phyloP scores from a whole-genome alignment of 2,797 vertebrate species.

The Catostomus latipinnis region DNA sequence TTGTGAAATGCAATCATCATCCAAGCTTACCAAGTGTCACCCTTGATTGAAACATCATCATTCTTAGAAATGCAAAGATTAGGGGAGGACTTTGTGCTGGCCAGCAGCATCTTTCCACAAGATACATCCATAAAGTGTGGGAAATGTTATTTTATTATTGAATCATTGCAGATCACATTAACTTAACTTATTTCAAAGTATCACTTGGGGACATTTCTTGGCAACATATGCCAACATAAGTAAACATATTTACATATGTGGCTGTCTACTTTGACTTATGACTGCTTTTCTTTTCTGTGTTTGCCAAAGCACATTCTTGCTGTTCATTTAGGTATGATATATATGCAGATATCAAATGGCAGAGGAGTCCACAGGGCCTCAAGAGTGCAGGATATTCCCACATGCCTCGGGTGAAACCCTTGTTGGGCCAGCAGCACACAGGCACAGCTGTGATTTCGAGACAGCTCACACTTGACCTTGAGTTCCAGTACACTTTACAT shows the following conservation, averaged over 20 bases:
- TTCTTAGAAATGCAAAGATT: too few relatives aligned
- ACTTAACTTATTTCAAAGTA: constrained; percentile 15
- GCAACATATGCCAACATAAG: constrained; percentile 67
- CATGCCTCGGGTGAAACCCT: constrained; percentile 63
- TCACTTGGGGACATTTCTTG: constrained; percentile 65
- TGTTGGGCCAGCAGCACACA: constrained; percentile 59
- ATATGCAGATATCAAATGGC: constrained; percentile 78
- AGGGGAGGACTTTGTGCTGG: too few relatives aligned
- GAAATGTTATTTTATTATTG: too few relatives aligned
- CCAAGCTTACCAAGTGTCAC: too few relatives aligned
- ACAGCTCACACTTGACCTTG: constrained; percentile 72
- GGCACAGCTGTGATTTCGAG: constrained; percentile 68
- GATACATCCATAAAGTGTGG: too few relatives aligned
- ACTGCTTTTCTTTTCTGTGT: constrained; percentile 63
- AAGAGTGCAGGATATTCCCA: constrained; percentile 62
- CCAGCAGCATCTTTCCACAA: too few relatives aligned
- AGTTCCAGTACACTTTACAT: constrained; percentile 37
- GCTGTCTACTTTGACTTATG: constrained; percentile 74
- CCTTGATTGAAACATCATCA: too few relatives aligned
- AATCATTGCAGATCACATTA: too few relatives aligned
- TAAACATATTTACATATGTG: constrained; percentile 81
- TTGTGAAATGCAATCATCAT: too few relatives aligned
- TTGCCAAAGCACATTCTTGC: constrained; percentile 71
- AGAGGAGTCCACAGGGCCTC: constrained; percentile 39
- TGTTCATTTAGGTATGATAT: constrained; percentile 75